These are phyloP conservation scores for Mola mola DNA, from an alignment of 2,113 vertebrate species.

Conservation along the genomic window DNA sequence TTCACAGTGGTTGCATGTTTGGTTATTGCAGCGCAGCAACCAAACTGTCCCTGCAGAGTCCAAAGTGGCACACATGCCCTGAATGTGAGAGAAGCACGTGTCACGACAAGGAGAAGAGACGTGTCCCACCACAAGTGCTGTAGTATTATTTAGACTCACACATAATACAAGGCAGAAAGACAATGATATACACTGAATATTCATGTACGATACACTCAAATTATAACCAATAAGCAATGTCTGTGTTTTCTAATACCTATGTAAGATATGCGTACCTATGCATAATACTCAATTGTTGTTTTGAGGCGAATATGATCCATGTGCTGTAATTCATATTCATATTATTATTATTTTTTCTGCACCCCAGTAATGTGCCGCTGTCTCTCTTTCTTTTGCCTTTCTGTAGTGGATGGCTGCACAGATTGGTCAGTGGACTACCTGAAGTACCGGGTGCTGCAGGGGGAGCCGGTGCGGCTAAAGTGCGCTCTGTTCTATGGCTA, in stretches of 20 bases:
- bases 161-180: not conserved
- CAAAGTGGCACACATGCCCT: conserved; percentile 29
- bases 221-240: too few species aligned
- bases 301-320: not conserved
- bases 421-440: conserved; percentile 99
- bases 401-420: conserved; percentile 94
- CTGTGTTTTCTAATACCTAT: too few species aligned
- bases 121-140: not conserved
- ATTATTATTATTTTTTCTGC: too few species aligned
- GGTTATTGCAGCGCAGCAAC: conserved; percentile 24
- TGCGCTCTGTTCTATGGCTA: conserved; percentile 99
- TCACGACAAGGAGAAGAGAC: conserved; percentile 1
- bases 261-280: too few species aligned
- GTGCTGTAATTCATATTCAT: too few species aligned
- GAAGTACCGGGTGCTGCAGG: conserved; percentile 93
- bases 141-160: conserved; percentile 1
- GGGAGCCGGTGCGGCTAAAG: conserved; percentile 95
- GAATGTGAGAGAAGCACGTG: conserved; percentile 26
- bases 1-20: conserved; percentile 44
- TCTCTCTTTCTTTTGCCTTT: conserved; percentile 54
- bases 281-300: too few species aligned
- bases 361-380: not conserved
- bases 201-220: too few species aligned
- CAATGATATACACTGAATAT: not conserved
- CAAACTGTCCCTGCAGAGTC: conserved; percentile 29